Percentiles rank a stretch among this genome's conserved stretches.
phyloP scores from a whole-genome alignment of 2,797 vertebrate species.

The Danionella dracula region DNA sequence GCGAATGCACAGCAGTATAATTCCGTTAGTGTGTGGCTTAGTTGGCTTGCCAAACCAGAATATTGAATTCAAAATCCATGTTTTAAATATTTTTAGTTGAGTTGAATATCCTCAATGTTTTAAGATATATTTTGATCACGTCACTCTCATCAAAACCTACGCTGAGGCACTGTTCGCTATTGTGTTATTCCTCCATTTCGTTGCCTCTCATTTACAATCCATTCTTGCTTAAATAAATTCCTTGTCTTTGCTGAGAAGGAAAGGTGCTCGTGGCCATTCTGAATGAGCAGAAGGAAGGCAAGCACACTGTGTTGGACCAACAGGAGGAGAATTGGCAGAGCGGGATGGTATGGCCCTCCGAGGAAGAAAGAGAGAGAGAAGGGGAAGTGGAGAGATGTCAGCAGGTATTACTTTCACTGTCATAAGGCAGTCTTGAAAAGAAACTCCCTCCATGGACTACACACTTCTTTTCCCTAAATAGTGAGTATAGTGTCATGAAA shows the following conservation, averaged over 20 bases:
- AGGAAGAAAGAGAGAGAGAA: slow-evolving; percentile 54
- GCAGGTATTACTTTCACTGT: slow-evolving; percentile 72
- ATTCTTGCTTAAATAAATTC: slow-evolving; percentile 23
- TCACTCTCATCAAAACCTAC: background rate
- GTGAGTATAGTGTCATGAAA: too few relatives aligned
- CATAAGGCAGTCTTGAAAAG: slow-evolving; percentile 56
- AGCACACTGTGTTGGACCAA: slow-evolving; percentile 58
- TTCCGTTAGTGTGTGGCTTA: too few relatives aligned
- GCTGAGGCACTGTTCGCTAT: slow-evolving; percentile 18
- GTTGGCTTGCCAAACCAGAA: too few relatives aligned
- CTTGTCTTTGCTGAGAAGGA: slow-evolving; percentile 53
- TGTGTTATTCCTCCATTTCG: slow-evolving; percentile 39
- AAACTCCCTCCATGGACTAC: slow-evolving; percentile 9
- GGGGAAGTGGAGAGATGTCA: slow-evolving; percentile 63
- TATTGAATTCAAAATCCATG: too few relatives aligned
- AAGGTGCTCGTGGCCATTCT: slow-evolving; percentile 56
- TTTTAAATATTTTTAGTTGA: too few relatives aligned
- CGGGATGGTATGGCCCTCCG: slow-evolving; percentile 52
- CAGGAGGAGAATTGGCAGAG: slow-evolving; percentile 69
- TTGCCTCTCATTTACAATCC: slow-evolving; percentile 18
- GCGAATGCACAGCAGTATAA: too few relatives aligned
- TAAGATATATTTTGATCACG: background rate
- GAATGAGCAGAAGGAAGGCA: slow-evolving; percentile 53
- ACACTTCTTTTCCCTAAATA: slow-evolving; percentile 27
- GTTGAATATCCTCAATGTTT: too few relatives aligned